phyloP scores from a whole-genome alignment of 2,113 vertebrate genomes.

The Oceanites oceanicus region DNA sequence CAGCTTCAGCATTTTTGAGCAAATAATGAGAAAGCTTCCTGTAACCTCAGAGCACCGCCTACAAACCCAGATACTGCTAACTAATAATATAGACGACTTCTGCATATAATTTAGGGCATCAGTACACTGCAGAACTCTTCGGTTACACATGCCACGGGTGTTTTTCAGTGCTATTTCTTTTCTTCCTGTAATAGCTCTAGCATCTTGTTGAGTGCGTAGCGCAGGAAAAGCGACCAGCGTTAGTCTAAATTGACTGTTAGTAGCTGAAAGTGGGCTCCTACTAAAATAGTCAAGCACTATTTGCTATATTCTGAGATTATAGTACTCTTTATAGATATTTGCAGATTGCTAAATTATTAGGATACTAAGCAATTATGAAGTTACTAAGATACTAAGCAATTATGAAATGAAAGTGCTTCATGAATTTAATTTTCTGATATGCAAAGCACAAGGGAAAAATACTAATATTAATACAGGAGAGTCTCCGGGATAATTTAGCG shows the following conservation, averaged over 20 bases:
- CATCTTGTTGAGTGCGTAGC: not conserved
- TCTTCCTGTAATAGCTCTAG: not conserved
- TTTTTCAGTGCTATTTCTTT: not conserved
- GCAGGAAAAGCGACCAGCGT: not conserved
- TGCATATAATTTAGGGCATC: not conserved
- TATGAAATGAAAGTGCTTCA: not conserved
- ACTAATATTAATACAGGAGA: not conserved
- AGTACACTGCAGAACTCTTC: not conserved
- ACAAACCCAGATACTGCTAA: not conserved
- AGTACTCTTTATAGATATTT: not conserved
- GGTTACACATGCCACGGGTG: not conserved
- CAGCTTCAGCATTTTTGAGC: not conserved
- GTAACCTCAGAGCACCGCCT: not conserved
- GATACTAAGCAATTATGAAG: not conserved
- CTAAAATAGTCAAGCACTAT: not conserved
- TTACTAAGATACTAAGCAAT: not conserved
- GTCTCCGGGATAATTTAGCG: not conserved
- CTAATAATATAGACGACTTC: not conserved
- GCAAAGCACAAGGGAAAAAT: not conserved
- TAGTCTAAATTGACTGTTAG: not conserved
- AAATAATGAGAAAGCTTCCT: not conserved
- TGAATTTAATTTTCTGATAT: constrained; percentile 20
- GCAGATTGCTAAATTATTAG: not conserved
- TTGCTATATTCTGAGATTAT: not conserved
- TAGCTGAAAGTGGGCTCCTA: not conserved